phyloP scores from a whole-genome alignment of 2,113 vertebrate species.

The Crotalus viridis region DNA sequence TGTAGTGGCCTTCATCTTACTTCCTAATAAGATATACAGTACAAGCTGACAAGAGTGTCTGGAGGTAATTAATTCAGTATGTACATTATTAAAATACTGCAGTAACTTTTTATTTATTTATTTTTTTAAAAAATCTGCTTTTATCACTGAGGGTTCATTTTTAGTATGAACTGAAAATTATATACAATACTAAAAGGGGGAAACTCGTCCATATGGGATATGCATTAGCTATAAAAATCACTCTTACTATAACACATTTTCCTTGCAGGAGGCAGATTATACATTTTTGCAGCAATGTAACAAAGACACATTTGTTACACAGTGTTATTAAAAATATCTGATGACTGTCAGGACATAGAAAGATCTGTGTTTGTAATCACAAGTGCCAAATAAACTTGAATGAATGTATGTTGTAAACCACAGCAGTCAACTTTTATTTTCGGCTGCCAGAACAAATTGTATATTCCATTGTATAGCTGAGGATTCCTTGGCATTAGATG shows the following conservation, averaged over 20 bases:
- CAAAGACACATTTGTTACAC: background rate
- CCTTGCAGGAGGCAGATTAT: background rate
- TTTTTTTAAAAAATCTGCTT: background rate
- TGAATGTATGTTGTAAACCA: conserved; percentile 16
- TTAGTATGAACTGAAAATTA: conserved; percentile 8
- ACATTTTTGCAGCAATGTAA: conserved; percentile 1
- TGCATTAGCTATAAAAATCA: background rate
- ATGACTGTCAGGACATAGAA: conserved; percentile 11
- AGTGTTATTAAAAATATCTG: conserved; percentile 11
- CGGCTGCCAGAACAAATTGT: conserved; percentile 12
- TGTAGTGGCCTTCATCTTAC: background rate
- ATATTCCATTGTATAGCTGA: background rate
- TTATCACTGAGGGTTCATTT: background rate
- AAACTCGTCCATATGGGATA: background rate
- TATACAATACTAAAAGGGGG: background rate
- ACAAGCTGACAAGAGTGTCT: background rate
- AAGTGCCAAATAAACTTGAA: conserved; percentile 9
- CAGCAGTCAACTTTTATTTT: background rate
- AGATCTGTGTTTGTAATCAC: conserved; percentile 32
- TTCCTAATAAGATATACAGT: background rate
- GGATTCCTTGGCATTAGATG: conserved; percentile 17
- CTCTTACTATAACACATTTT: background rate
- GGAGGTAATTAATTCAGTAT: background rate
- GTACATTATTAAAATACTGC: background rate
- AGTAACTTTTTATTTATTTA: background rate